A percentile compares a stretch with the other conserved stretches of the same genome.
These are phyloP conservation scores for Phylloscopus collybita DNA, from an alignment of 2,797 vertebrate genomes.

Conservation along the genomic window DNA sequence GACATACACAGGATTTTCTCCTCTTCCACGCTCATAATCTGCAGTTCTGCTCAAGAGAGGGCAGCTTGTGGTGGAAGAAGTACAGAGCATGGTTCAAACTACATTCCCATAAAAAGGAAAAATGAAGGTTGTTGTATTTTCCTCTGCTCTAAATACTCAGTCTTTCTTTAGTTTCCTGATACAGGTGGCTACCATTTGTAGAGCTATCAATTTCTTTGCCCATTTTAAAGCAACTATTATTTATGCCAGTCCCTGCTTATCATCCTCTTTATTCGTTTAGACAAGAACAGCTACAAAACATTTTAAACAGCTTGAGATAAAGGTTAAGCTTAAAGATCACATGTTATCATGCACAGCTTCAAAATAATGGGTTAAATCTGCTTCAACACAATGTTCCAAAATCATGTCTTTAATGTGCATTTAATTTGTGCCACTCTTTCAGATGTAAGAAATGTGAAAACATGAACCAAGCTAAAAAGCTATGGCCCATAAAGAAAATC, in stretches of 20 bases:
- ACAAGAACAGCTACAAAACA: constrained; percentile 80
- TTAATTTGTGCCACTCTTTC: constrained; percentile 72
- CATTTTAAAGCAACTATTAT: constrained; percentile 76
- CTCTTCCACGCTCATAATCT: background rate
- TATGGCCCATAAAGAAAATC: constrained; percentile 28
- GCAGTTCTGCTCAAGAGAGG: background rate
- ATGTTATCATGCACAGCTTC: constrained; percentile 73
- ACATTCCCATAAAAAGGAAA: background rate
- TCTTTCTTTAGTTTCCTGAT: constrained; percentile 70
- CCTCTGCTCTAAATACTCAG: constrained; percentile 42
- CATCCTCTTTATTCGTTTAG: constrained; percentile 77
- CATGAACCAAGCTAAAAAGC: constrained; percentile 26
- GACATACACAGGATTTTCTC: background rate
- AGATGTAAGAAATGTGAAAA: constrained; percentile 67
- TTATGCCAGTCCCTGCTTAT: constrained; percentile 76
- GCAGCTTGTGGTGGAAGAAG: background rate
- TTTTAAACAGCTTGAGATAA: constrained; percentile 78
- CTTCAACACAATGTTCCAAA: constrained; percentile 63
- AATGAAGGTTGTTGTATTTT: background rate
- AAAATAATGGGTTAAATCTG: constrained; percentile 74
- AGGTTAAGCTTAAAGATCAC: constrained; percentile 77
- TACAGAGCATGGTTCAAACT: background rate
- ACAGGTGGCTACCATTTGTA: constrained; percentile 81
- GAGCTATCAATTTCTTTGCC: constrained; percentile 77
- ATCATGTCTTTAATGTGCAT: constrained; percentile 70